These are phyloP conservation scores for Ophion obscuratus DNA, from an alignment of 2,888 invertebrate species.

Conservation along the genomic window DNA sequence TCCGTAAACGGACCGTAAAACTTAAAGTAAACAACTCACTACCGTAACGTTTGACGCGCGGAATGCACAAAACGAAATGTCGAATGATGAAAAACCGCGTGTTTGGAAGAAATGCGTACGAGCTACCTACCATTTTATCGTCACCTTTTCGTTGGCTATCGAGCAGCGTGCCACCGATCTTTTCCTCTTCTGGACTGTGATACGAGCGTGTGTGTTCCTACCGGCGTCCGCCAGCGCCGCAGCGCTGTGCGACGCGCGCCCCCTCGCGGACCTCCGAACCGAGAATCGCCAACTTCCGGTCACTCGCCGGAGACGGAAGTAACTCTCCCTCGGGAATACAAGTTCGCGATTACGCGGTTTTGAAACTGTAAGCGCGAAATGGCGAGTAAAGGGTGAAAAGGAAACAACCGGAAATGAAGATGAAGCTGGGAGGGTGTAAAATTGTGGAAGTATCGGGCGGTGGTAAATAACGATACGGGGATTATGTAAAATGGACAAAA, in stretches of 20 bases:
- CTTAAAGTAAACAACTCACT: conserved; percentile 56
- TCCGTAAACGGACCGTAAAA: conserved; percentile 53
- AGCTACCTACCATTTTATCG: neutral
- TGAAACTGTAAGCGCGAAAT: neutral
- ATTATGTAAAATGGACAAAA: neutral
- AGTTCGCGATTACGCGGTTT: no score
- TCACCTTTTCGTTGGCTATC: no score
- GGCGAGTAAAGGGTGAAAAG: neutral
- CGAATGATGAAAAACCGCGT: neutral
- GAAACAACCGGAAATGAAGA: neutral
- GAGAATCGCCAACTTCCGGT: conserved; percentile 8
- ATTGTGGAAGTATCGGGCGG: no score
- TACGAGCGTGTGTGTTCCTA: conserved; percentile 28
- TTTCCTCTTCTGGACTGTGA: conserved; percentile 1
- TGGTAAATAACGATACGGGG: neutral
- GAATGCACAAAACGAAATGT: neutral
- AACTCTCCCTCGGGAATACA: neutral
- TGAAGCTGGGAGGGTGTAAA: no score
- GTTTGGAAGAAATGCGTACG: neutral
- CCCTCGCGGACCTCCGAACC: conserved; percentile 8
- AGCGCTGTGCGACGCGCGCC: conserved; percentile 28
- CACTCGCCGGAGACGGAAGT: conserved; percentile 15
- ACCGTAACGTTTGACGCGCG: no score
- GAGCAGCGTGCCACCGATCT: neutral
- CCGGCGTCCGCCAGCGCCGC: conserved; percentile 40